phyloP scores from a whole-genome alignment of 2,113 vertebrate genomes.

The Callipepla californica region DNA sequence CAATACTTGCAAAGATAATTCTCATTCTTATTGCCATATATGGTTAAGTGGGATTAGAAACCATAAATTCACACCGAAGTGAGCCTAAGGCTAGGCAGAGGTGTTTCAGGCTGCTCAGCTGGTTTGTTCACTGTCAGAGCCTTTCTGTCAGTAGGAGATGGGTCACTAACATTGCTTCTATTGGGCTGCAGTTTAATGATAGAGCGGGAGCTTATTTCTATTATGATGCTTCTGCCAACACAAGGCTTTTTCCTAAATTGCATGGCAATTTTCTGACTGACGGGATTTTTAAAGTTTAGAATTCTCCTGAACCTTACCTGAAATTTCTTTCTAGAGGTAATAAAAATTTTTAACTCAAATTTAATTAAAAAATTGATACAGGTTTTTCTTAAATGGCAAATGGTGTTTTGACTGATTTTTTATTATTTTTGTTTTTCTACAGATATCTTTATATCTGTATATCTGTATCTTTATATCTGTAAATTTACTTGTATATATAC shows the following conservation, averaged over 20 bases:
- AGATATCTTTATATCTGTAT: not conserved
- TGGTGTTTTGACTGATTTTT: not conserved
- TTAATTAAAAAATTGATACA: not conserved
- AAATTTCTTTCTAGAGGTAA: not conserved
- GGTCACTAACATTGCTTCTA: not conserved
- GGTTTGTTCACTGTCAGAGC: not conserved
- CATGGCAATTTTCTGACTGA: not conserved
- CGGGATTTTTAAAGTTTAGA: not conserved
- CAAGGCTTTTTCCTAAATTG: not conserved
- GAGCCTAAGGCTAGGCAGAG: not conserved
- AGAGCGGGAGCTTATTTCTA: not conserved
- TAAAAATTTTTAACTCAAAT: not conserved
- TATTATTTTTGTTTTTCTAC: not conserved
- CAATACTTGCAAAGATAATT: not conserved
- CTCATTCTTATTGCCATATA: not conserved
- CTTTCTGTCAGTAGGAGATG: not conserved
- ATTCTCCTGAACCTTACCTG: not conserved
- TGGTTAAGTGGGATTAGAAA: not conserved
- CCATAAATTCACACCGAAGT: not conserved
- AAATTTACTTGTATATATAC: too few relatives aligned
- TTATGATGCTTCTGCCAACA: not conserved
- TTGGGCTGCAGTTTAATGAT: not conserved
- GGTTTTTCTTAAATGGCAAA: not conserved
- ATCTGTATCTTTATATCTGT: not conserved
- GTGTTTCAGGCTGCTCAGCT: not conserved